phyloP scores from a whole-genome alignment of 2,888 invertebrate species.

The Drosophila acutilabella region DNA sequence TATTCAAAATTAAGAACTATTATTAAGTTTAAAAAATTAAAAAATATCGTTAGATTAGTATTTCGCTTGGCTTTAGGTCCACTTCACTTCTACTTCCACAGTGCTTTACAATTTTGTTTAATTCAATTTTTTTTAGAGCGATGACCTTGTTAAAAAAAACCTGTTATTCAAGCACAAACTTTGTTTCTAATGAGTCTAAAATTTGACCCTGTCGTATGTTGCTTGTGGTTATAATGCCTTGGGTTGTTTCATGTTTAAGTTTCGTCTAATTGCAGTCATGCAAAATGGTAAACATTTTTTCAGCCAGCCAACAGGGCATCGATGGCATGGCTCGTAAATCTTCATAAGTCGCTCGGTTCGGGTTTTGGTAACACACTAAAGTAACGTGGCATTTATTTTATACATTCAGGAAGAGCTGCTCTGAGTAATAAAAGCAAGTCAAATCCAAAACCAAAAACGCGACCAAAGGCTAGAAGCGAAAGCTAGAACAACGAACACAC shows the following conservation, averaged over 20 bases:
- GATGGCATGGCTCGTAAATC: slow-evolving; percentile 77
- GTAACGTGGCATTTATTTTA: slow-evolving; percentile 70
- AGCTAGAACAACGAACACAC: slow-evolving; percentile 7
- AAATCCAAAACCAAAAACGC: slow-evolving; percentile 26
- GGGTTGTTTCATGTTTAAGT: slow-evolving; percentile 48
- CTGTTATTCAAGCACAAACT: slow-evolving; percentile 1
- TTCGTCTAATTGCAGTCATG: slow-evolving; percentile 70
- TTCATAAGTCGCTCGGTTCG: slow-evolving; percentile 45
- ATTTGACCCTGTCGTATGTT: slow-evolving; percentile 23
- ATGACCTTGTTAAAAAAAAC: slow-evolving; percentile 23
- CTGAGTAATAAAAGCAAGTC: slow-evolving; percentile 58
- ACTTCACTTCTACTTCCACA: no score
- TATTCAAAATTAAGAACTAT: no score
- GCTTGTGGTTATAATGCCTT: slow-evolving; percentile 20
- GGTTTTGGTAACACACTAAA: slow-evolving; percentile 29
- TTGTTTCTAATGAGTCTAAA: slow-evolving; percentile 25
- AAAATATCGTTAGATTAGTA: no score
- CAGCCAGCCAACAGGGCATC: slow-evolving; percentile 57
- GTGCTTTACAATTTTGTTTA: no score
- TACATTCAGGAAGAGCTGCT: slow-evolving; percentile 66
- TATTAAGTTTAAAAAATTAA: no score
- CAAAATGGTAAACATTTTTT: slow-evolving; percentile 35
- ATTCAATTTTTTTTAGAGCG: background rate
- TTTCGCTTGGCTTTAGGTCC: no score
- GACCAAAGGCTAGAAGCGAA: slow-evolving; percentile 23